phyloP scores from a whole-genome alignment of 2,113 vertebrate genomes.

The Nothocercus julius region DNA sequence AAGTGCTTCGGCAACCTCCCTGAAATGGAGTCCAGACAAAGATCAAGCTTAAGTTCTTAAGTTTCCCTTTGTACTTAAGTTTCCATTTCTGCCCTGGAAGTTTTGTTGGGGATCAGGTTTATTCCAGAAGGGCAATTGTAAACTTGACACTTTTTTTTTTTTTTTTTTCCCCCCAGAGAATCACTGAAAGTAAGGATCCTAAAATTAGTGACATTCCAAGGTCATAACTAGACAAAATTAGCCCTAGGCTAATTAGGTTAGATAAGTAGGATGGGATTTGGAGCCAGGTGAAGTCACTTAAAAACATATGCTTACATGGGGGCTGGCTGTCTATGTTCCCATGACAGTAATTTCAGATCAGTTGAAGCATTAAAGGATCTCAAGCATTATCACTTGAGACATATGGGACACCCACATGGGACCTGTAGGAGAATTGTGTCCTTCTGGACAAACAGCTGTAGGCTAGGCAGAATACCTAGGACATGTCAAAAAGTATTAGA shows the following conservation, averaged over 20 bases:
- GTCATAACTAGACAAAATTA: not conserved
- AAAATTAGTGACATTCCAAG: not conserved
- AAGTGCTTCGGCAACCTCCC: not conserved
- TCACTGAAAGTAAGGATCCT: not conserved
- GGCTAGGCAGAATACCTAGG: not conserved
- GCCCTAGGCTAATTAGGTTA: not conserved
- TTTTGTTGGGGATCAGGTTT: not conserved
- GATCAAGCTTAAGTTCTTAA: not conserved
- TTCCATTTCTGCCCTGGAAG: not conserved
- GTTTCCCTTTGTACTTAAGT: not conserved
- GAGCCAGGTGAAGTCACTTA: not conserved
- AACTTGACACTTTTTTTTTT: not conserved
- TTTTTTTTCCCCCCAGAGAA: not conserved
- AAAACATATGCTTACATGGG: not conserved
- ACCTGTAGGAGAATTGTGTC: not conserved
- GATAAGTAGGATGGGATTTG: not conserved
- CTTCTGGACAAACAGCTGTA: not conserved
- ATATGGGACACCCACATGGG: not conserved
- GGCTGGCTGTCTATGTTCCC: not conserved
- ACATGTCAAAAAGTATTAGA: not conserved
- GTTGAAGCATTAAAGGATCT: not conserved
- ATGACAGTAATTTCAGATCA: not conserved
- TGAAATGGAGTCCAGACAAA: not conserved
- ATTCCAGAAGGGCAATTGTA: not conserved
- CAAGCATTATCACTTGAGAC: not conserved